Conservation (phyloP, 1,140 invertebrate genomes). For the Neotoxoptera formosana region DNA sequence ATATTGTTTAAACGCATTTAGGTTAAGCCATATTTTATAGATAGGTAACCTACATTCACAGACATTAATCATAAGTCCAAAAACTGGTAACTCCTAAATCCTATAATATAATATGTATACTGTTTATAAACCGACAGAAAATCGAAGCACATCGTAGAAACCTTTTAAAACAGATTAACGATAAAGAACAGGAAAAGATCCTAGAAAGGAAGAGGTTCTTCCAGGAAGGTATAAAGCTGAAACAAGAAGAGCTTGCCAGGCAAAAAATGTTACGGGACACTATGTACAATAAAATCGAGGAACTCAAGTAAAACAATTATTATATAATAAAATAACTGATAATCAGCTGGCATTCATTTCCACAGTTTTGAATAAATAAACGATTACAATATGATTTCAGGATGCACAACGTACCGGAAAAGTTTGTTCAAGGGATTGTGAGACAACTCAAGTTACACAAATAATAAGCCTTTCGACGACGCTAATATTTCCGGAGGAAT, state of each 20-base stretch:
- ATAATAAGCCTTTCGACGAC: background rate
- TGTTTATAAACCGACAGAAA: conserved; percentile 52
- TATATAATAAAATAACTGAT: background rate
- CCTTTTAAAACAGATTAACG: conserved; percentile 71
- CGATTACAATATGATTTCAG: conserved; percentile 58
- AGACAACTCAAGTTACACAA: conserved; percentile 59
- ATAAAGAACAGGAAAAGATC: conserved; percentile 72
- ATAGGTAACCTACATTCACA: background rate
- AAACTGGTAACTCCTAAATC: too few species aligned
- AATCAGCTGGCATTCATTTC: background rate
- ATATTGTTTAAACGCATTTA: background rate
- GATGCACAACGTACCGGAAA: conserved; percentile 60
- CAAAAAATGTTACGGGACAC: conserved; percentile 68
- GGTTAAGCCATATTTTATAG: background rate
- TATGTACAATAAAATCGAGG: conserved; percentile 69
- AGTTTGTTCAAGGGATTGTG: conserved; percentile 60
- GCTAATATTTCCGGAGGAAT: background rate
- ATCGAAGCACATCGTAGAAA: conserved; percentile 59
- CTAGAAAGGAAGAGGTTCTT: conserved; percentile 69
- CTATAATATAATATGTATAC: background rate
- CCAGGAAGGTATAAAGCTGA: conserved; percentile 71
- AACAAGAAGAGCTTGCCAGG: conserved; percentile 68
- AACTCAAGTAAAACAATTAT: conserved; percentile 65
- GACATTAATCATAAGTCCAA: too few species aligned
- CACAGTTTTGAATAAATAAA: background rate